Evolutionary conservation across 2,888 invertebrate species (phyloP), one percentile per base, ranked within the genome.

Genomic region (Rhorus exstirpatorius): DNA sequence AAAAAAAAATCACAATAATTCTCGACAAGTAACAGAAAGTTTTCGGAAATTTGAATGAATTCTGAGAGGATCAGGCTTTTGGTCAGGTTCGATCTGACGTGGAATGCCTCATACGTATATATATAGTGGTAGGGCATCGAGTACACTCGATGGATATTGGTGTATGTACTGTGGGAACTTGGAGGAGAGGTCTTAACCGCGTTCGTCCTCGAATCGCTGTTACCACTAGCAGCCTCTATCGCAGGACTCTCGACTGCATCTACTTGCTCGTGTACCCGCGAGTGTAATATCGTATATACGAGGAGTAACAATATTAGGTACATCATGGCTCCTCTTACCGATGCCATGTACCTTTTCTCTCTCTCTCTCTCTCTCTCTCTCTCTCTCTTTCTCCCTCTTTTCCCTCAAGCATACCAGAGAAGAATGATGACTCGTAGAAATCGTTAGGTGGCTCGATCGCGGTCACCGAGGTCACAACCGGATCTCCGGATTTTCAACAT

Each of bases 351-450:
- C n/a, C 19, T 0, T n/a, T n/a, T n/a, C n/a, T n/a, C n/a, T n/a
- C n/a, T n/a, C n/a, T n/a, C n/a, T n/a, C n/a, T n/a, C n/a, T n/a
- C n/a, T n/a, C n/a, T n/a, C n/a, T n/a, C n/a, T n/a, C n/a, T n/a
- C n/a, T n/a, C n/a, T n/a, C n/a, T n/a, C n/a, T n/a, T n/a, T n/a
- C n/a, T n/a, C n/a, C n/a, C n/a, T n/a, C n/a, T n/a, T n/a, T 4
- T n/a, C 24, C 17, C 17, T 49, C 0, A 8, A 3, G n/a, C 44
- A 44, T 7, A 21, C 8, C 17, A 19, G 51, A 0, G 3, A 44
- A 24, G 49, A 67, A 53, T 63, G 77, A 65, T 81, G n/a, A n/a
- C n/a, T 77, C 77, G 60, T 67, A 72, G 77, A 71, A 77, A 81
- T 77, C 71, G 76, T 72, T 72, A 60, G 65, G 70, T 65, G 46